phyloP scores from a whole-genome alignment of 2,113 vertebrate genomes.

The Austrofundulus limnaeus region DNA sequence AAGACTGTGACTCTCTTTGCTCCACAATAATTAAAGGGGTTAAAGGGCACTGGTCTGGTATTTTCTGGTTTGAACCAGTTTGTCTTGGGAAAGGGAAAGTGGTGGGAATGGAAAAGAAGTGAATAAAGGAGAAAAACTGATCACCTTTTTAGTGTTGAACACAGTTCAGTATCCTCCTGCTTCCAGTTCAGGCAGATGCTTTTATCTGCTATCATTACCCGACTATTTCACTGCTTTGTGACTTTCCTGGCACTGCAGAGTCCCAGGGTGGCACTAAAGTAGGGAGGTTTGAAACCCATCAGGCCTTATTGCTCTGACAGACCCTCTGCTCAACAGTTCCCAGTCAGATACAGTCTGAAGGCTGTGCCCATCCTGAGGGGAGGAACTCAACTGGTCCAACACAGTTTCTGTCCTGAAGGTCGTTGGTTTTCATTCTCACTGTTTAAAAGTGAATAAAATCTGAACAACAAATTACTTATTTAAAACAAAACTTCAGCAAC shows the following conservation, averaged over 20 bases:
- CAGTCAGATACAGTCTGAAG: slow-evolving; percentile 11
- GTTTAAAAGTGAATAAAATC: no score
- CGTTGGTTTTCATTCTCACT: not conserved
- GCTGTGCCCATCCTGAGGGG: slow-evolving; percentile 11
- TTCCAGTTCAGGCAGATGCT: slow-evolving; percentile 9
- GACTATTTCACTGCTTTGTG: slow-evolving; percentile 30
- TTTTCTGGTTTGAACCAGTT: slow-evolving; percentile 24
- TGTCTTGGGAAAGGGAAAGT: not conserved
- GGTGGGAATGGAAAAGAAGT: not conserved
- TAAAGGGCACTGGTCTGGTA: slow-evolving; percentile 57
- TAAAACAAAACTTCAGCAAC: not conserved
- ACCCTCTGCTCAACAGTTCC: not conserved
- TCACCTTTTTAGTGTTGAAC: slow-evolving; percentile 3
- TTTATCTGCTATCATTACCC: slow-evolving; percentile 53
- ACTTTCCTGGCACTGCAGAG: slow-evolving; percentile 41
- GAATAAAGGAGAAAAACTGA: slow-evolving; percentile 17
- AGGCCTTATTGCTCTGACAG: slow-evolving; percentile 57
- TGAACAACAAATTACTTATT: no score
- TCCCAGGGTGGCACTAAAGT: slow-evolving; percentile 57
- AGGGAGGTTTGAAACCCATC: not conserved
- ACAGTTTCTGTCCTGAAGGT: slow-evolving; percentile 28
- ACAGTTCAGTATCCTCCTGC: not conserved
- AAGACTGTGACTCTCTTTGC: slow-evolving; percentile 64
- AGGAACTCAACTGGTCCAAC: slow-evolving; percentile 16
- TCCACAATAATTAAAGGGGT: slow-evolving; percentile 80